phyloP scores from a whole-genome alignment of 2,797 vertebrate species.

The Huso huso region DNA sequence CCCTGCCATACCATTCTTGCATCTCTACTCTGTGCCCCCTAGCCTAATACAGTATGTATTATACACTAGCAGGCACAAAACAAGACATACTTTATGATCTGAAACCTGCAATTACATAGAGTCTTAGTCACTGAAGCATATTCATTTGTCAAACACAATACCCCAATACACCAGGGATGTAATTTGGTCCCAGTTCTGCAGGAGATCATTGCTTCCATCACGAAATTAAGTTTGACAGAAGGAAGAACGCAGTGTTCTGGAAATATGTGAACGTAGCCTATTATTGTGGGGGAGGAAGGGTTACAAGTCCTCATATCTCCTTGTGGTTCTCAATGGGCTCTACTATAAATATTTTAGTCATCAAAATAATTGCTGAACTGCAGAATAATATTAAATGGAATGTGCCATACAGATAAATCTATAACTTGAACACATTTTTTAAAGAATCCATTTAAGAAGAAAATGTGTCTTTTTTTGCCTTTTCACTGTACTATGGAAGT shows the following conservation, averaged over 20 bases:
- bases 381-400: too few relatives aligned
- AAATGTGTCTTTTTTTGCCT: too few relatives aligned
- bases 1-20: too few relatives aligned
- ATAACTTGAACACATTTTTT: too few relatives aligned
- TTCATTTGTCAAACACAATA: constrained; percentile 46
- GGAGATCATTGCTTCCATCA: constrained; percentile 41
- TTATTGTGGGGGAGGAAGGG: not conserved
- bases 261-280: constrained; percentile 21
- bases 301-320: not conserved
- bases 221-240: constrained; percentile 53
- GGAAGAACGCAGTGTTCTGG: constrained; percentile 51
- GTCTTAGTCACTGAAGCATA: not conserved
- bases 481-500: too few relatives aligned
- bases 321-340: not conserved
- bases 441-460: too few relatives aligned
- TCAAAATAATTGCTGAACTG: too few relatives aligned
- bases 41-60: too few relatives aligned
- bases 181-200: constrained; percentile 47
- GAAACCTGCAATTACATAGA: not conserved
- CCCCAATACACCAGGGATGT: constrained; percentile 45
- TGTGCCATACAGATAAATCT: too few relatives aligned
- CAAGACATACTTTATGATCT: constrained; percentile 9
- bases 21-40: too few relatives aligned
- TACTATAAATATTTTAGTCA: not conserved
- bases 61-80: constrained; percentile 9